Percentiles rank a stretch among this genome's conserved stretches.
Conservation (phyloP, 2,113 vertebrate species). For the Sinocyclocheilus anshuiensis region DNA sequence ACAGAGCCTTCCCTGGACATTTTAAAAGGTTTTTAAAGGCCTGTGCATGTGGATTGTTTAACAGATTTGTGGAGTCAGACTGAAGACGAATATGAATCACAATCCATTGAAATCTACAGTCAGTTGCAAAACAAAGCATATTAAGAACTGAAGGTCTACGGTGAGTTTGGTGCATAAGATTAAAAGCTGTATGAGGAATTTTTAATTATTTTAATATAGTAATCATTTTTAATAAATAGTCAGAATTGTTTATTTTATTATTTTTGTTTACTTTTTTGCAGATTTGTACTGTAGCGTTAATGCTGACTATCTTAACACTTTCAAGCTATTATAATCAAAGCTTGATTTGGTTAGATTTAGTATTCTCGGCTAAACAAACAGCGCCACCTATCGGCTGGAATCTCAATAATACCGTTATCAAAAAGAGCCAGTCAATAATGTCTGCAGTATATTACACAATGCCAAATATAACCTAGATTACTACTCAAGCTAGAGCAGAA, state of each 20-base stretch:
- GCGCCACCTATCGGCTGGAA: background rate
- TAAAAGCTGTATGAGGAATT: too few species aligned
- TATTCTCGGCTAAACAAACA: background rate
- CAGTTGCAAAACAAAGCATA: background rate
- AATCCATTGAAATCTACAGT: background rate
- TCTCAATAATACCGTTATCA: background rate
- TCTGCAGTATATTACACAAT: background rate
- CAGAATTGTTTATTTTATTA: too few species aligned
- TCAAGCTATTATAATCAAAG: background rate
- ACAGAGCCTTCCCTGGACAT: background rate
- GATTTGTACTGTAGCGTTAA: too few species aligned
- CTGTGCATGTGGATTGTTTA: background rate
- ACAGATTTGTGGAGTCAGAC: background rate
- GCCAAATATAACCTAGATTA: background rate
- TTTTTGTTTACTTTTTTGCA: too few species aligned
- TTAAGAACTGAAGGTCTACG: background rate
- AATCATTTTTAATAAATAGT: too few species aligned
- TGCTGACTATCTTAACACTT: background rate
- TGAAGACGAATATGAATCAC: background rate
- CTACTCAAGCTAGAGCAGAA: background rate
- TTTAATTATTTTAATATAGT: too few species aligned
- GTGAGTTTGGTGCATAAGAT: background rate
- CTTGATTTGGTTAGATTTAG: too few species aligned
- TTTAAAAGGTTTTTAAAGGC: slow-evolving; percentile 11
- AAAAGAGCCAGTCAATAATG: too few species aligned